Conservation (phyloP, 2,113 vertebrate species). For the Sterna hirundo region DNA sequence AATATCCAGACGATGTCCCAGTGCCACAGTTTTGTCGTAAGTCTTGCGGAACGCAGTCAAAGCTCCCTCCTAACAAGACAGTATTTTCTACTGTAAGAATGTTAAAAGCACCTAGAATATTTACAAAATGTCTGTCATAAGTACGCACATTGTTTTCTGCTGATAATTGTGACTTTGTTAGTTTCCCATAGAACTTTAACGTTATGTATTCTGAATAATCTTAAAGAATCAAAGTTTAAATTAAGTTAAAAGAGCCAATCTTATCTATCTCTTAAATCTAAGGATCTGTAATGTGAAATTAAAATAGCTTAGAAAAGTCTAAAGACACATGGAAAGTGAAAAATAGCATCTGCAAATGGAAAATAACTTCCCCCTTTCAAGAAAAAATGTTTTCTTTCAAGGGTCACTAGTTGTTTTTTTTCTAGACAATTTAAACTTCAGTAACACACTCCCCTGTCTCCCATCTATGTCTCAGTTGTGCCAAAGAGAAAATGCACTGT, state of each 20-base stretch:
- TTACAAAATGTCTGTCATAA: neutral
- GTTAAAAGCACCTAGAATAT: neutral
- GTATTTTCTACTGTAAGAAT: neutral
- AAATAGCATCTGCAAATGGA: neutral
- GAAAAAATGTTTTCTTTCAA: neutral
- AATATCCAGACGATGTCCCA: slow-evolving; percentile 94
- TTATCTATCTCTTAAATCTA: neutral
- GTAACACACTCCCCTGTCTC: neutral
- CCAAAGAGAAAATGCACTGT: accelerated
- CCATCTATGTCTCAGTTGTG: neutral
- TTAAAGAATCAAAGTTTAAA: neutral
- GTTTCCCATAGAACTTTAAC: neutral
- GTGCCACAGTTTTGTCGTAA: slow-evolving; percentile 95
- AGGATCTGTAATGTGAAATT: neutral
- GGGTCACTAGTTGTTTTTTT: neutral
- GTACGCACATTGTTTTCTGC: accelerated
- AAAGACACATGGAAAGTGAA: neutral
- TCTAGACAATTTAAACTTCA: neutral
- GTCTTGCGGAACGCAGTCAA: slow-evolving; percentile 95
- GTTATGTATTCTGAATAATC: neutral
- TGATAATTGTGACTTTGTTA: neutral
- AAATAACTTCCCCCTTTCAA: neutral
- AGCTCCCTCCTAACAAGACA: slow-evolving; percentile 85
- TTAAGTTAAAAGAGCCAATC: neutral
- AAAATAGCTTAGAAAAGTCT: neutral